phyloP scores from a whole-genome alignment of 2,888 invertebrate species.

The Xestobium rufovillosum region DNA sequence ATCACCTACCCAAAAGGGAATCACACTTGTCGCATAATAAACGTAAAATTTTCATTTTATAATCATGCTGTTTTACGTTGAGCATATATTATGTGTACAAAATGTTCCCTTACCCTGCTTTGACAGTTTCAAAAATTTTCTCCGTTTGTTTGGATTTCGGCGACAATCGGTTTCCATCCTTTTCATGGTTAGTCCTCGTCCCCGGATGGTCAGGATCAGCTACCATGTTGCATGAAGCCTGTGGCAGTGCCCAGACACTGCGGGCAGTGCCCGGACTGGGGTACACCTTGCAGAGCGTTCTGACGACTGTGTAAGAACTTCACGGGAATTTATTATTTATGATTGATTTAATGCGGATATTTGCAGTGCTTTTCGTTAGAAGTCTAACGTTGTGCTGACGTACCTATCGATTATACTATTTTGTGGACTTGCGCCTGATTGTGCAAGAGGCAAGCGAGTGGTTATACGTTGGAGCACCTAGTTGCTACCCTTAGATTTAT shows the following conservation, averaged over 20 bases:
- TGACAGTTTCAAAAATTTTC: conserved; percentile 73
- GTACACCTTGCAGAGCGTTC: conserved; percentile 53
- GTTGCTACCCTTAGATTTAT: no score
- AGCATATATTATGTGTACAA: no score
- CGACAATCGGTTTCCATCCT: conserved; percentile 46
- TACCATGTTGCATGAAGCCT: conserved; percentile 72
- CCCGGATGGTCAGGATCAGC: conserved; percentile 56
- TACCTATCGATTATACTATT: no score
- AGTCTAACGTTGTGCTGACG: no score
- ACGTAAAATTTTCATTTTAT: no score
- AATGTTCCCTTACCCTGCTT: conserved; percentile 71
- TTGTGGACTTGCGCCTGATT: no score
- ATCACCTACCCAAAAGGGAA: no score
- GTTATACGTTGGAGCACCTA: no score
- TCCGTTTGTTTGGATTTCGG: conserved; percentile 57
- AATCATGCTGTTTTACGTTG: no score
- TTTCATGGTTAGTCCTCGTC: conserved; percentile 42
- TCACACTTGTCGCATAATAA: no score
- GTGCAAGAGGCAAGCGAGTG: no score
- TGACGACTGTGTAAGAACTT: conserved; percentile 29
- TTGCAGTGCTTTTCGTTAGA: no score
- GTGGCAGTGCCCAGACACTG: conserved; percentile 82
- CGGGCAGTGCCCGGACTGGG: conserved; percentile 85
- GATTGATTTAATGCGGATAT: conserved; percentile 23
- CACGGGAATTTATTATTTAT: conserved; percentile 17